A percentile compares a stretch with the other conserved stretches of the same genome.
Evolutionary conservation across 2,113 vertebrate species (phyloP).

Genomic region (Butastur rufipennis): DNA sequence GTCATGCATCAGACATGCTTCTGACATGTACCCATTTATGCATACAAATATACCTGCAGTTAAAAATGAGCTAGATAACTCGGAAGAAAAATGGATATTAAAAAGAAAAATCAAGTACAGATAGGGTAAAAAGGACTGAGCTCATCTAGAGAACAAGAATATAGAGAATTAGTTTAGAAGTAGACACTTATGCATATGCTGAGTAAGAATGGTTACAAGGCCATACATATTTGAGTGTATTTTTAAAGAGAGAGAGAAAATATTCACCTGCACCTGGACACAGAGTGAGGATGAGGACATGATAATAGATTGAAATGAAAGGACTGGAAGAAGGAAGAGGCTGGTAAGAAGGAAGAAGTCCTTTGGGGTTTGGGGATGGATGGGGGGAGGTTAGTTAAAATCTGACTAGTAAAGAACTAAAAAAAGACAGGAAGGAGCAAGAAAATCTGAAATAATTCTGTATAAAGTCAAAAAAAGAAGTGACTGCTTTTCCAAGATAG

Average conservation of each 20-base stretch:
- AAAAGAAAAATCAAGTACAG: background rate
- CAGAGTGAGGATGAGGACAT: background rate
- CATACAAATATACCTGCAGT: background rate
- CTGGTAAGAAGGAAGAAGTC: background rate
- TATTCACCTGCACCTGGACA: background rate
- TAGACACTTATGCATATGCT: no score
- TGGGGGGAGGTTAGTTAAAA: background rate
- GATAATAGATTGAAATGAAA: background rate
- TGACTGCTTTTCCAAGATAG: background rate
- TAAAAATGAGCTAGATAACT: background rate
- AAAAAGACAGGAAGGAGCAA: background rate
- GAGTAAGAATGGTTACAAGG: background rate
- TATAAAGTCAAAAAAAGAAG: background rate
- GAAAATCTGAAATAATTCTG: background rate
- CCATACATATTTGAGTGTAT: background rate
- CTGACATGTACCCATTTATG: background rate
- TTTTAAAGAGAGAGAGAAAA: background rate
- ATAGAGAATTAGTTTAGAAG: background rate
- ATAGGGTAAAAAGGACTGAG: background rate
- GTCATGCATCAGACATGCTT: background rate
- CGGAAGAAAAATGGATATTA: background rate
- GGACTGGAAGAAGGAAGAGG: background rate
- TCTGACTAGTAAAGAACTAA: background rate
- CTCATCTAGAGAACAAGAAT: background rate
- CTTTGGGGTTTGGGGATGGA: fast-evolving